Evolutionary conservation across 2,888 invertebrate genomes (phyloP).

Genomic region (Sabatieria punctata): DNA sequence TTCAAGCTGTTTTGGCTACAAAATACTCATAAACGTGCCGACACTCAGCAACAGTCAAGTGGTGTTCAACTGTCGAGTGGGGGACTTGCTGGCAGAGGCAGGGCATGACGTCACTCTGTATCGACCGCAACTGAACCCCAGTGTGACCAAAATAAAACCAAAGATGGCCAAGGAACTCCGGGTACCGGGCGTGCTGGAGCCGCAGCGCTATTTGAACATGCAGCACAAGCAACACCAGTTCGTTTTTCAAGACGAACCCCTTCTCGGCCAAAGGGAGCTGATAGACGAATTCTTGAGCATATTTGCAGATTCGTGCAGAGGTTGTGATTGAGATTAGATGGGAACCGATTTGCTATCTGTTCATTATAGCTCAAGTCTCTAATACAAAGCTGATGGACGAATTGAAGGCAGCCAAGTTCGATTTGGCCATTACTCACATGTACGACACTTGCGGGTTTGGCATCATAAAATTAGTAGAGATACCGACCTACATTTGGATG

Average conservation of each 20-base stretch:
- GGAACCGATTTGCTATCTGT: too few relatives aligned
- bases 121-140: slow-evolving; percentile 1
- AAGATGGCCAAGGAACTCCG: neutral
- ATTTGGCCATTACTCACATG: slow-evolving; percentile 5
- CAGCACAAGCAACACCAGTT: too few relatives aligned
- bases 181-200: neutral
- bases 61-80: slow-evolving; percentile 6
- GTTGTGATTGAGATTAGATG: too few relatives aligned
- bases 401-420: slow-evolving; percentile 1
- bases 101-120: slow-evolving; percentile 6
- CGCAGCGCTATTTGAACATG: neutral
- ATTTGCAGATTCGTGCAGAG: too few relatives aligned
- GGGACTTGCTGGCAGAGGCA: neutral
- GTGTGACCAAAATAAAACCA: neutral
- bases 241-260: too few relatives aligned
- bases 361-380: too few relatives aligned
- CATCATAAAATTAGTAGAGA: too few relatives aligned
- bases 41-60: slow-evolving; percentile 3
- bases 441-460: slow-evolving; percentile 2
- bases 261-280: too few relatives aligned
- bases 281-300: too few relatives aligned
- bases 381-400: neutral
- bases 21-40: slow-evolving; percentile 5
- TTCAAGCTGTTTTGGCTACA: too few relatives aligned
- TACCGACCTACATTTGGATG: slow-evolving; percentile 23